Base-by-base conservation (phyloP, 2,113 vertebrate species). In the Hydrolagus affinis region DNA sequence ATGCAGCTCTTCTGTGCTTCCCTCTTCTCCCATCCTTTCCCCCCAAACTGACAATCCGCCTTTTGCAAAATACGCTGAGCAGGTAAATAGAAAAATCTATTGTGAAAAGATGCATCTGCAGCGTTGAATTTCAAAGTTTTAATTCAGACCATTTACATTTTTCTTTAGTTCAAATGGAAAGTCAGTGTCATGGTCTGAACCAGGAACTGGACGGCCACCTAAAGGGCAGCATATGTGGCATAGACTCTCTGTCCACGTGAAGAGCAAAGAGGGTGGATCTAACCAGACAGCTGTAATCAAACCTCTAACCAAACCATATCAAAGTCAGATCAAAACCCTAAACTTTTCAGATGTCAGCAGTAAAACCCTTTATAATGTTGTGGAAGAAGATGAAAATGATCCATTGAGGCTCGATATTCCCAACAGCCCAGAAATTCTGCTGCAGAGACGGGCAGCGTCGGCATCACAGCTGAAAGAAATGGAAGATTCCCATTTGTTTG, bases 131-230 rank as follows among this genome's bases (percentile, higher is more conserved):
- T 62, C 64, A 83, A 66, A 11, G 60, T 83, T 83, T 83, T 83
- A 83, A 83, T 62, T 66, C 23, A 25, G 62, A 32, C 44, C 44
- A 83, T 83, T 83, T 83, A 83, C 62, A 68, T 96, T 97, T 96
- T 91, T 97, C 96, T 94, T 93, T 96, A 99, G 98, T 97, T 98
- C 97, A 96, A 99, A 99, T 94, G 98, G 98, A 95, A 99, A 99
- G 96, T 98, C 98, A 97, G 96, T 98, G 95, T 99, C 97, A 95
- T 99, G 98, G 98, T 98, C 96, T 97, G 97, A 98, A 96, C 96
- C 97, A 96, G 97, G 98, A 95, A 95, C 96, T 95, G 96, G 94
- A 95, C 95, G 97, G 94, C 95, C 93, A 92, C 93, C 95, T 92
- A 96, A 94, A 90, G 97, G 95, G 86, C 96, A 97, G 92, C 97